Evolutionary conservation across 2,797 vertebrate genomes (phyloP), one percentile per base, ranked within the genome.

Genomic region (Scleropages formosus): DNA sequence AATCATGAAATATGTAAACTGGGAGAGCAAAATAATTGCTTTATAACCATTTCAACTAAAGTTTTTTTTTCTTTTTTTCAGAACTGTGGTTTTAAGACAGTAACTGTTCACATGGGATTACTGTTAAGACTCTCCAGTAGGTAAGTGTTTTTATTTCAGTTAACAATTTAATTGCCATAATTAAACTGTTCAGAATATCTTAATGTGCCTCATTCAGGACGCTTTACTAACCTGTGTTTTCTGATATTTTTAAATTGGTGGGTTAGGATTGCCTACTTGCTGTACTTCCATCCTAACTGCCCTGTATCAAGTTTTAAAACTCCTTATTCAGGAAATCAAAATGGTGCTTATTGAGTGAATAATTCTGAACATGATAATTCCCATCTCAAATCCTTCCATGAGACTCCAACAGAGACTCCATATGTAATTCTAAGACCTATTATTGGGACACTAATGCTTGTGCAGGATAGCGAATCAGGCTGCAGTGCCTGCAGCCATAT

Each of bases 381-480:
- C 89, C 83, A 91, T 85, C 88, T 90, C 87, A 91, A 91, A 92
- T 90, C 88, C 89, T 86, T 85, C 88, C 91, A 90, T 88, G 88
- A 89, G 87, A 86, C 90, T 91, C 88, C 89, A 90, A 87, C 89
- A 90, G 90, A 88, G 88, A 39, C 91, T 92, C 87, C 89, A 90
- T 85, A 90, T 92, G 88, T 91, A 92, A 92, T 91, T 91, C 90
- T 91, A 91, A 93, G 90, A 88, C 87, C 88, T 91, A 90, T 92
- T 92, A 92, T 91, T 84, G 87, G 85, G 81, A 86, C 82, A 87
- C 89, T 93, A 92, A 93, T 93, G 89, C 91, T 85, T 78, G 88
- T 85, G 86, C 90, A 89, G 89, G 90, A 90, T 91, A 90, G 91
- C 87, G 83, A 91, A 92, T 93, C 91, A 91, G 88, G 85, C 58